Evolutionary conservation across 2,888 invertebrate species (phyloP).

Genomic region (Lasioglossum lativentre): DNA sequence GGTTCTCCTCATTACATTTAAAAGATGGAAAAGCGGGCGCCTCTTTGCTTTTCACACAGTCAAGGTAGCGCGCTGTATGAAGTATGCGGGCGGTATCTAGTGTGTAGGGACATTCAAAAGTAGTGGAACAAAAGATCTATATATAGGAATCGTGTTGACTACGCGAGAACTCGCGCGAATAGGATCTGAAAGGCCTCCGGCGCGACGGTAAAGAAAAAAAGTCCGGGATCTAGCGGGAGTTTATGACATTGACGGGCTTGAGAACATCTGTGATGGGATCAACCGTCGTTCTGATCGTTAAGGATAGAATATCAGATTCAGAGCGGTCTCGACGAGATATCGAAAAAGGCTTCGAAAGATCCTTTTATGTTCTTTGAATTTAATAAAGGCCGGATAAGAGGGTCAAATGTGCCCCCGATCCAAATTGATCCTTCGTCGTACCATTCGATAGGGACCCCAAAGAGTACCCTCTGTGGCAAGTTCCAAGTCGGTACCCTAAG

Average conservation of each 20-base stretch:
- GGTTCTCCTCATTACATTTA: slow-evolving; percentile 8
- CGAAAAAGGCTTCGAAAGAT: background rate
- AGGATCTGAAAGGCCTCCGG: background rate
- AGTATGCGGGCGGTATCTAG: slow-evolving; percentile 1
- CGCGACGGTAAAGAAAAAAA: slow-evolving; percentile 4
- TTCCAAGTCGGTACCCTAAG: background rate
- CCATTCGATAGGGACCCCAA: background rate
- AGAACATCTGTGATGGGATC: background rate
- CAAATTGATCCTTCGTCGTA: background rate
- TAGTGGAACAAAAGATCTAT: background rate
- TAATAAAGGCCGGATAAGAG: background rate
- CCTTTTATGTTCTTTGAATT: background rate
- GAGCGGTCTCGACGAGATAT: background rate
- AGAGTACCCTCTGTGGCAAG: background rate
- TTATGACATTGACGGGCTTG: background rate
- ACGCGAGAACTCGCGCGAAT: background rate
- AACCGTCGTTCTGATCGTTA: background rate
- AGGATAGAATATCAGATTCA: background rate
- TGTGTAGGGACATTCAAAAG: background rate
- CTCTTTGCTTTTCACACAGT: slow-evolving; percentile 3
- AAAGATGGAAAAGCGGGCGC: slow-evolving; percentile 7
- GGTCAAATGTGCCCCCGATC: background rate
- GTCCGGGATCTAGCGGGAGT: background rate
- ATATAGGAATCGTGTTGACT: slow-evolving; percentile 13
- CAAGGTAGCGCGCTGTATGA: background rate